Evolutionary conservation across 2,888 invertebrate genomes (phyloP), one percentile per base, ranked within the genome.

Genomic region (Pandemis corylana): DNA sequence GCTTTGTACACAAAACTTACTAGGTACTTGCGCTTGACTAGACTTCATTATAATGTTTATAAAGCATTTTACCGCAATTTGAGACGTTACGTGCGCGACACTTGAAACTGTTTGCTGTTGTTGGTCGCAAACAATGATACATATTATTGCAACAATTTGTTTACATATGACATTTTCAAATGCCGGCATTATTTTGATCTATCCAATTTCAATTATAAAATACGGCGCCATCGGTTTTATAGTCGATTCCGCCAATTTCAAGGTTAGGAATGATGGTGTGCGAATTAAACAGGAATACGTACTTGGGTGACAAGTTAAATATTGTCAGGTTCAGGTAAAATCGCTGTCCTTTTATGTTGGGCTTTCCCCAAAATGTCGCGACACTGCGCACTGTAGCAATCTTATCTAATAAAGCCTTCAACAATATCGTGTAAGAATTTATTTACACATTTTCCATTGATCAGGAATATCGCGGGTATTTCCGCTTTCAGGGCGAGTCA

Each of bases 401-500:
- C 28, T 59, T 59, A 28, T 59, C 59, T 10, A 12, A 12, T 28
- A 28, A 20, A 59, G 12, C 59, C 59, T 59, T 59, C 59, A 28
- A 12, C 59, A 28, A 56, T 10, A 59, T 15, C 15, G 5, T 59
- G 10, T 28, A 12, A 59, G 59, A 59, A 59, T 59, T 12, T 59
- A 20, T 59, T 59, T 59, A 28, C 28, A 28, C 10, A 12, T 59
- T 59, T 59, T 12, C 28, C 5, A 36, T 28, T 59, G 62, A 69
- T 62, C 49, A 15, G 28, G 3, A 62, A 46, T n/a, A 44, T 41
- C 51, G 62, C 41, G 62, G 63, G 41, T 20, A 51, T 51, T 59
- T 28, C 59, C 59, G 15, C 61, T 68, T 70, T 13, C 15, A 51
- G 62, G 70, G 62, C 13, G 62, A 9, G 70, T 61, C 49, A 4